A percentile compares a stretch with the other conserved stretches of the same genome.
These are phyloP conservation scores for Gonioctena quinquepunctata DNA, from an alignment of 1,140 invertebrate species.

Conservation along the genomic window DNA sequence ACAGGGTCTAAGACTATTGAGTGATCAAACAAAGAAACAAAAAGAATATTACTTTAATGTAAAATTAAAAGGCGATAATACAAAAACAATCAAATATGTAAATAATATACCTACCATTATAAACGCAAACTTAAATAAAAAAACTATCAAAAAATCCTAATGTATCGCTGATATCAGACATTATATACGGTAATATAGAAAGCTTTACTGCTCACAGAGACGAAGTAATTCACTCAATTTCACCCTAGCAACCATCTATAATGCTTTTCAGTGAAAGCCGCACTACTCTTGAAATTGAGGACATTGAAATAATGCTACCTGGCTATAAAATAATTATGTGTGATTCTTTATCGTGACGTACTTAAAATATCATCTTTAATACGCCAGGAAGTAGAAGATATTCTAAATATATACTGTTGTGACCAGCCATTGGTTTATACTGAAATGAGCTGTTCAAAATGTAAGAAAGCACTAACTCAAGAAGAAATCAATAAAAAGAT, in stretches of 20 bases:
- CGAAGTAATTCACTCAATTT: neutral
- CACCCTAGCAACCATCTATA: neutral
- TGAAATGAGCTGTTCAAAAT: no score
- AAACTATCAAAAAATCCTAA: neutral
- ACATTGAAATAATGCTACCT: no score
- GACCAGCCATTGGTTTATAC: no score
- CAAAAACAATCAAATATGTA: neutral
- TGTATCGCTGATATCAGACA: neutral
- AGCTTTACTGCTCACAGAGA: neutral
- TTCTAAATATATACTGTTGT: no score
- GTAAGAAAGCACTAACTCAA: no score
- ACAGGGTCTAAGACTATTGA: neutral
- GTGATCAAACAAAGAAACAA: neutral
- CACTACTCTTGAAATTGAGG: no score
- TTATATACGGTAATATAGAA: neutral
- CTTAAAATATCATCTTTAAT: no score
- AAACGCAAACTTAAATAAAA: neutral
- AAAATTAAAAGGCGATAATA: neutral
- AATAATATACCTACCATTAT: neutral
- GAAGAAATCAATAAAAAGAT: no score
- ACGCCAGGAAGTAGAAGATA: no score
- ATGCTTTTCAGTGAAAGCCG: no score
- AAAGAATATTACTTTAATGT: neutral
- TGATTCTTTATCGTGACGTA: no score
- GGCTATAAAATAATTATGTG: no score